A percentile compares a stretch with the other conserved stretches of the same genome.
Conservation (phyloP, 2,113 vertebrate species). For the Cynocephalus volans region DNA sequence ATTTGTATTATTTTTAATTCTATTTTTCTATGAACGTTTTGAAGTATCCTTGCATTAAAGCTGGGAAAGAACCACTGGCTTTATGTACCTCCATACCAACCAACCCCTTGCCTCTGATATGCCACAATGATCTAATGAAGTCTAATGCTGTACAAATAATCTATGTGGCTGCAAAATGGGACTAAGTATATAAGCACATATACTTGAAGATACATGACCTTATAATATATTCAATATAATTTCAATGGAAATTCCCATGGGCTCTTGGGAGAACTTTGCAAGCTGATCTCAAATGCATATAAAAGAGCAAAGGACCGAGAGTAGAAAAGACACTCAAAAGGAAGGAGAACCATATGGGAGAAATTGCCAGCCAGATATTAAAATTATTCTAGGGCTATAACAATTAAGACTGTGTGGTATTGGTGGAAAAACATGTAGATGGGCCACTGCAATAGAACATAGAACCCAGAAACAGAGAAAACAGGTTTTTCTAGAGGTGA, state of each 20-base stretch:
- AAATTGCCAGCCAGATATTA: constrained; percentile 9
- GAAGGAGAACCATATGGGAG: background rate
- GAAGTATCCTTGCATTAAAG: background rate
- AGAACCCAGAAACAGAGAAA: background rate
- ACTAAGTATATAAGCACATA: background rate
- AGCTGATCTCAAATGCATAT: background rate
- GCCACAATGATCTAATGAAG: background rate
- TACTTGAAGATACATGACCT: background rate
- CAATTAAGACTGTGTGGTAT: background rate
- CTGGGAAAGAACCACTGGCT: background rate
- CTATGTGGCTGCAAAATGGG: background rate
- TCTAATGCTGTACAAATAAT: background rate
- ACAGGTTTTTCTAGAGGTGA: background rate
- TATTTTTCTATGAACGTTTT: too few relatives aligned
- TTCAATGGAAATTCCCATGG: background rate
- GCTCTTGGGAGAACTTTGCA: background rate
- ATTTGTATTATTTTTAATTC: too few relatives aligned
- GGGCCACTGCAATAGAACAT: background rate
- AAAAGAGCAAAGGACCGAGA: background rate
- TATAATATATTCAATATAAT: background rate
- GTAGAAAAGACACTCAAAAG: background rate
- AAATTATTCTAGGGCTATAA: background rate
- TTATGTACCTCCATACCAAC: background rate
- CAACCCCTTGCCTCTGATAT: background rate
- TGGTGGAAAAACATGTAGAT: background rate